phyloP scores from a whole-genome alignment of 2,888 invertebrate species.

The Leptinotarsa juncta region DNA sequence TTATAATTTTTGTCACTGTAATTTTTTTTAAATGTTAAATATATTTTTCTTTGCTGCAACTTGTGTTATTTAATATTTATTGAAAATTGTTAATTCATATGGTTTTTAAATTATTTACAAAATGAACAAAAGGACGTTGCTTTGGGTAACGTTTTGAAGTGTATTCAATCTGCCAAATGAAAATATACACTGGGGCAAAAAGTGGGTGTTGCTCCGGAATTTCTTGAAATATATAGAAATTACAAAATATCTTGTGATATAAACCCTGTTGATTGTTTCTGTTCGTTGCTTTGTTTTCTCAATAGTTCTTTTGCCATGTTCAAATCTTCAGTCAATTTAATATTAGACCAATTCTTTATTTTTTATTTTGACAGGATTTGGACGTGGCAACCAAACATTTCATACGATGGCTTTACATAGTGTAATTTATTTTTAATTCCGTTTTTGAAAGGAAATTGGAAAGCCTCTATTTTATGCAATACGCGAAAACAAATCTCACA shows the following conservation, averaged over 20 bases:
- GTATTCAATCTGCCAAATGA: slow-evolving; percentile 28
- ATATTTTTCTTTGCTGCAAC: slow-evolving; percentile 40
- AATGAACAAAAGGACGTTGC: neutral
- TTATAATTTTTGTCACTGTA: slow-evolving; percentile 45
- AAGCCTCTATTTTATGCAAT: slow-evolving; percentile 12
- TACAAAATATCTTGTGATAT: slow-evolving; percentile 57
- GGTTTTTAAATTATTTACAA: slow-evolving; percentile 14
- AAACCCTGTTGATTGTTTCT: slow-evolving; percentile 51
- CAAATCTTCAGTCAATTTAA: slow-evolving; percentile 30
- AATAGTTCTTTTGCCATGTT: slow-evolving; percentile 34
- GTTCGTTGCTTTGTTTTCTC: slow-evolving; percentile 50
- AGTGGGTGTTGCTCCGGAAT: slow-evolving; percentile 21
- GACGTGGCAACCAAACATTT: slow-evolving; percentile 36
- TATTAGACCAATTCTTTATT: slow-evolving; percentile 36
- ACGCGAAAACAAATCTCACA: slow-evolving; percentile 36
- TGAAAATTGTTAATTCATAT: slow-evolving; percentile 10
- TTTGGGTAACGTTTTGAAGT: neutral
- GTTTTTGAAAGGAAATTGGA: slow-evolving; percentile 25
- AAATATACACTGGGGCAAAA: slow-evolving; percentile 34
- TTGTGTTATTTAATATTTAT: slow-evolving; percentile 30
- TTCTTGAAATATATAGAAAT: slow-evolving; percentile 45
- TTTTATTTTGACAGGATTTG: slow-evolving; percentile 37
- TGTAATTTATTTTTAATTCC: slow-evolving; percentile 35
- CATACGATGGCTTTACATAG: slow-evolving; percentile 23
- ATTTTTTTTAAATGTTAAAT: slow-evolving; percentile 46